Evolutionary conservation across 2,888 invertebrate genomes (phyloP), one percentile per base, ranked within the genome.

Genomic region (Cephus rjabovi): DNA sequence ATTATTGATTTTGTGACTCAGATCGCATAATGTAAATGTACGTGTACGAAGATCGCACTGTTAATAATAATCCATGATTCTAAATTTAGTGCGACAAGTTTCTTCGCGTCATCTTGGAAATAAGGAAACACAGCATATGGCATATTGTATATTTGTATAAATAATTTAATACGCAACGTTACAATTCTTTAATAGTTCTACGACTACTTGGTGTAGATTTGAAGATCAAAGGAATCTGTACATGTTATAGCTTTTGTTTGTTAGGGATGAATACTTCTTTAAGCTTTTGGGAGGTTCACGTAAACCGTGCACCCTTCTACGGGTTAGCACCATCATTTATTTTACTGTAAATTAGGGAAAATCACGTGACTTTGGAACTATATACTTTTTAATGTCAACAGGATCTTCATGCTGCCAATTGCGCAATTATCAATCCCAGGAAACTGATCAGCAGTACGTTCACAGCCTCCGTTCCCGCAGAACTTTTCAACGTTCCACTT

Each of bases 81-180:
- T 9, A 23, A 56, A 56, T 23, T 23, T 23, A 56, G 2, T 9
- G 56, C 23, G 40, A 40, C 6, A 40, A 40, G 2, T 15, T 15
- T 40, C 6, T 40, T 4, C 1, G 15, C 23, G 9, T 15, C 6
- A 23, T 6, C 6, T 23, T 56, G 15, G 23, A 56, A 56, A 56
- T 56, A 56, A 56, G 23, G 30, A 71, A 12, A 33, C 30, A 30
- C 71, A 40, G 15, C 2, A 6, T 70, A 11, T 30, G 71, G 15
- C 3, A 12, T 33, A 30, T 23, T 56, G 2, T 56, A 56, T 56
- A 56, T 56, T 23, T 56, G 23, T 71, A 71, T 71, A 71, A 71
- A 71, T 71, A 71, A 71, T 71, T 71, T 71, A 71, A 33, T 71
- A 15, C 11, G 15, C 23, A 71, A 71, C 31, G 71, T 70, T 70